These are phyloP conservation scores for Reinhardtius hippoglossoides DNA, from an alignment of 2,113 vertebrate species.

Conservation along the genomic window DNA sequence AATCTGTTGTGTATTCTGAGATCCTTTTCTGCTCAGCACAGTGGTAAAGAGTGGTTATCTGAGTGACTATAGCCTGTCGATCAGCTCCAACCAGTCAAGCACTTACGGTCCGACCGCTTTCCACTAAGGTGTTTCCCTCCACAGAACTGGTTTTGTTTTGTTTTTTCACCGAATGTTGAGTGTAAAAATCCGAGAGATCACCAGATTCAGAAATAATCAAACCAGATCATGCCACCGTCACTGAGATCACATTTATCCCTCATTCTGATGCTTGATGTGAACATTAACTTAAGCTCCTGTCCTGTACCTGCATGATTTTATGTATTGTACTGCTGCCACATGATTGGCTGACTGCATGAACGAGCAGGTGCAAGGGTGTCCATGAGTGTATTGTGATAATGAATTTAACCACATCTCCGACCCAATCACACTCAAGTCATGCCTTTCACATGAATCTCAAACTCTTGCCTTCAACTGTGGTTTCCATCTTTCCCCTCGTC, in stretches of 20 bases:
- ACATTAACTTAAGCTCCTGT: background rate
- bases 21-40: background rate
- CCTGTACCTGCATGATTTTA: background rate
- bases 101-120: background rate
- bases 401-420: background rate
- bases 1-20: background rate
- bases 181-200: background rate
- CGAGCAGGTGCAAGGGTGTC: background rate
- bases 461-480: slow-evolving; percentile 36
- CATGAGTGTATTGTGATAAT: background rate
- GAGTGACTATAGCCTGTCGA: background rate
- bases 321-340: background rate
- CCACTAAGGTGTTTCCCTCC: background rate
- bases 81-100: background rate
- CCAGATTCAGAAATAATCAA: background rate
- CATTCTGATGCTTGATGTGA: background rate
- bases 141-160: background rate
- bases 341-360: background rate
- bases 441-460: slow-evolving; percentile 36
- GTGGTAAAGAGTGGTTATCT: background rate
- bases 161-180: background rate
- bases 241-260: background rate
- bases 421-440: slow-evolving; percentile 2
- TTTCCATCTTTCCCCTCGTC: slow-evolving; percentile 46
- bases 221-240: background rate